A percentile compares a stretch with the other conserved stretches of the same genome.
phyloP scores from a whole-genome alignment of 2,113 vertebrate species.

The Gracilinanus agilis region DNA sequence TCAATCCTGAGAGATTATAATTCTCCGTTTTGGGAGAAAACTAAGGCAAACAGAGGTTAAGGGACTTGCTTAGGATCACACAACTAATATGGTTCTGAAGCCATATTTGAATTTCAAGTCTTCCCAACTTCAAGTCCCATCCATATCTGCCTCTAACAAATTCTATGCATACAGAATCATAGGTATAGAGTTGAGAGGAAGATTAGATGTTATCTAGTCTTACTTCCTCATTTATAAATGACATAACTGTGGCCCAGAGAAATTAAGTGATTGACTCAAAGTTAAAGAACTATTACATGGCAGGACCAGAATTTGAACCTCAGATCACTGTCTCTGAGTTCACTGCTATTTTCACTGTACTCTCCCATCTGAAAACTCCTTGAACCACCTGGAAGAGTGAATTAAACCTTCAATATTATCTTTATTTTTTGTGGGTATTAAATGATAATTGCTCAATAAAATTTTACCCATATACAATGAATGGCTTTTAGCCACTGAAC shows the following conservation, averaged over 20 bases:
- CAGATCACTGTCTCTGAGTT: background rate
- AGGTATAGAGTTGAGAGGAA: background rate
- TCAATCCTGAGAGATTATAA: background rate
- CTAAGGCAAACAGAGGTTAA: background rate
- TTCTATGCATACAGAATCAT: background rate
- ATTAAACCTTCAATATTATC: background rate
- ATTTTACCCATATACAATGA: background rate
- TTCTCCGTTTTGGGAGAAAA: background rate
- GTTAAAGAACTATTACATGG: background rate
- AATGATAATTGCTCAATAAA: background rate
- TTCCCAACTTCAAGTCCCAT: background rate
- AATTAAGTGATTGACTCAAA: background rate
- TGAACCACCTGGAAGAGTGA: background rate
- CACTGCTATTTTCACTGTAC: background rate
- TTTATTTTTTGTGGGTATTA: background rate
- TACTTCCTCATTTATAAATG: no score
- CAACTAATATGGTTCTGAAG: background rate
- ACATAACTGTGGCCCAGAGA: background rate
- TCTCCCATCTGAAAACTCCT: background rate
- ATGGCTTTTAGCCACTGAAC: background rate
- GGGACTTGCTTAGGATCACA: background rate
- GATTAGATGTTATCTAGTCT: background rate
- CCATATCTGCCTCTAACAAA: background rate
- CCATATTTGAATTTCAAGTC: background rate
- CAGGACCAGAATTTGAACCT: background rate